These are phyloP conservation scores for Bothrops jararaca DNA, from an alignment of 2,113 vertebrate species.

Conservation along the genomic window DNA sequence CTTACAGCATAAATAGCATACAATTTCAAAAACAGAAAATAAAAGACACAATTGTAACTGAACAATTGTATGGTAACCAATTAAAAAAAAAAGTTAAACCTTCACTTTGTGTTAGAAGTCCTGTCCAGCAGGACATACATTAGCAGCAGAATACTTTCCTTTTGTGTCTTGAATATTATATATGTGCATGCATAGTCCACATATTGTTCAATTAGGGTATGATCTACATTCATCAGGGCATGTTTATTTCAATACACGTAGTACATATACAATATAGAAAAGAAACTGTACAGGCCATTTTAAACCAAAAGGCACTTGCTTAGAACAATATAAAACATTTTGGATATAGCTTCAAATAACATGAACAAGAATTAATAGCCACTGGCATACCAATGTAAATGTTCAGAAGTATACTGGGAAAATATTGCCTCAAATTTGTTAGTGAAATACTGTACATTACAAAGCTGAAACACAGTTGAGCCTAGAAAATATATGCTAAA, in stretches of 20 bases:
- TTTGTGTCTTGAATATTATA: constrained; percentile 61
- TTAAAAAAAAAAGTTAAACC: constrained; percentile 66
- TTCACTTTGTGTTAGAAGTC: constrained; percentile 63
- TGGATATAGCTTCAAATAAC: constrained; percentile 16
- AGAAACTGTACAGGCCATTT: constrained; percentile 49
- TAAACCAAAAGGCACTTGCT: constrained; percentile 65
- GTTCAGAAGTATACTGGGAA: constrained; percentile 13
- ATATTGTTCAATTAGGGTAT: constrained; percentile 58
- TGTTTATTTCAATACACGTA: constrained; percentile 44
- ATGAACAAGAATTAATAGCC: constrained; percentile 22
- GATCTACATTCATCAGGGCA: constrained; percentile 68
- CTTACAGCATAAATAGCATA: constrained; percentile 40
- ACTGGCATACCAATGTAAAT: not conserved
- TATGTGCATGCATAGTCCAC: constrained; percentile 63
- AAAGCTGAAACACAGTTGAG: not conserved
- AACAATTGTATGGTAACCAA: constrained; percentile 68
- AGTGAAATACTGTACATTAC: not conserved
- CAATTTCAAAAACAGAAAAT: constrained; percentile 54
- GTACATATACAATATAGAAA: constrained; percentile 41
- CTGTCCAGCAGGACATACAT: constrained; percentile 72
- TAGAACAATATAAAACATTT: constrained; percentile 39
- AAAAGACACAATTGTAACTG: constrained; percentile 47
- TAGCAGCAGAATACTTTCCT: constrained; percentile 62
- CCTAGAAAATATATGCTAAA: not conserved
- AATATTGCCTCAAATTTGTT: constrained; percentile 39